A percentile compares a stretch with the other conserved stretches of the same genome.
phyloP scores from a whole-genome alignment of 2,113 vertebrate species.

The Apodemus speciosus region DNA sequence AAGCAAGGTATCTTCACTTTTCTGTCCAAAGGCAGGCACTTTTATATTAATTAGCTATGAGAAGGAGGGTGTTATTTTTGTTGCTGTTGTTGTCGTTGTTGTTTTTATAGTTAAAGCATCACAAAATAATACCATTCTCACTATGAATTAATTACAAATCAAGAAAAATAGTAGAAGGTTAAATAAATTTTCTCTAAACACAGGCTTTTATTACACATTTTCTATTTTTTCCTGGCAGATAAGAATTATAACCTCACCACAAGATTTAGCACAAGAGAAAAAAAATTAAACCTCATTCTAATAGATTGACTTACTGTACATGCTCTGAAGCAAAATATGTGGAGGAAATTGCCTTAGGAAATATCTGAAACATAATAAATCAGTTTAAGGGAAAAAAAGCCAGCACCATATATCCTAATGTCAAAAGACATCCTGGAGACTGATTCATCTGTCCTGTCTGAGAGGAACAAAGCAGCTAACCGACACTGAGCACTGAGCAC shows the following conservation, averaged over 20 bases:
- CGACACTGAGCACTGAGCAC: constrained; percentile 59
- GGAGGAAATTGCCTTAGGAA: constrained; percentile 83
- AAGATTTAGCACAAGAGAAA: constrained; percentile 69
- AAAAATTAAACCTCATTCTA: constrained; percentile 74
- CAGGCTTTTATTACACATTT: constrained; percentile 39
- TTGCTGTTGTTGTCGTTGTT: background rate
- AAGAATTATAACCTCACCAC: constrained; percentile 77
- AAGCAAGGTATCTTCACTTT: background rate
- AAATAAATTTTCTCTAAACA: constrained; percentile 51
- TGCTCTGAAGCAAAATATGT: constrained; percentile 59
- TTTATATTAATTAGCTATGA: background rate
- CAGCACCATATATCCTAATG: constrained; percentile 72
- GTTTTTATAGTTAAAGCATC: constrained; percentile 21
- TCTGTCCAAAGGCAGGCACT: background rate
- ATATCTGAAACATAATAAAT: constrained; percentile 82
- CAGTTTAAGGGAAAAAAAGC: constrained; percentile 76
- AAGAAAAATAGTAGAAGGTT: constrained; percentile 39
- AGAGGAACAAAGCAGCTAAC: constrained; percentile 54
- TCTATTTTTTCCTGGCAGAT: constrained; percentile 62
- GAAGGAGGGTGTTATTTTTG: background rate
- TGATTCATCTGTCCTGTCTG: constrained; percentile 71
- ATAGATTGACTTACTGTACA: constrained; percentile 78
- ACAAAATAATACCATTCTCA: background rate
- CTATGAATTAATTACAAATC: constrained; percentile 40
- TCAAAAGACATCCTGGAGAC: constrained; percentile 75